These are phyloP conservation scores for Cladopsammia gracilis DNA, from an alignment of 64 coral and sea anemone species.

Conservation along the genomic window DNA sequence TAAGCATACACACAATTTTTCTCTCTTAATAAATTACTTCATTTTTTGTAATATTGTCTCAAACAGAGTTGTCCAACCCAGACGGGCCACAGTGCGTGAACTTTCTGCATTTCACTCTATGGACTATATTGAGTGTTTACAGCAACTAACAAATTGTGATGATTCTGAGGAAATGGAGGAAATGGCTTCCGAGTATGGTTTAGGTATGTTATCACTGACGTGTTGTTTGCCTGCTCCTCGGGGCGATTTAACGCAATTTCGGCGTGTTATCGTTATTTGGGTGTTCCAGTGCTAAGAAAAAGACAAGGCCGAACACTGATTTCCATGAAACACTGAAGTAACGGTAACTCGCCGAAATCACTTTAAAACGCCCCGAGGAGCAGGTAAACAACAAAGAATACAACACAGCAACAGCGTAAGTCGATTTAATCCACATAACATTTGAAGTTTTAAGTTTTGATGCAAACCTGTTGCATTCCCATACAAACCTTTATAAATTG, in stretches of 20 bases:
- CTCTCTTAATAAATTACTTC: not conserved
- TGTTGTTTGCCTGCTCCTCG: not conserved
- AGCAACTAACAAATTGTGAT: slow-evolving; percentile 53
- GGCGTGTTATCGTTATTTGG: not conserved
- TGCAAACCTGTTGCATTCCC: too few relatives aligned
- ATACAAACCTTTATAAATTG: too few relatives aligned
- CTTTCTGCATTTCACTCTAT: slow-evolving; percentile 87
- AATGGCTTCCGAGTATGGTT: slow-evolving; percentile 77
- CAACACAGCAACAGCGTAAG: too few relatives aligned
- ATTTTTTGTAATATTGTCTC: not conserved
- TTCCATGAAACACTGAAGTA: too few relatives aligned
- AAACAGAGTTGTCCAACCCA: slow-evolving; percentile 76
- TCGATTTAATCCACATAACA: too few relatives aligned
- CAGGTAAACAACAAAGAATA: too few relatives aligned
- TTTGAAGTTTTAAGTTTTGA: too few relatives aligned
- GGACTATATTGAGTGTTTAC: slow-evolving; percentile 82
- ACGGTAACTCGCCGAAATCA: too few relatives aligned
- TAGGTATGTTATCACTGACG: slow-evolving; percentile 54
- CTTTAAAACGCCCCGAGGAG: too few relatives aligned
- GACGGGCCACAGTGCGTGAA: slow-evolving; percentile 68
- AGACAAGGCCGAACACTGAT: too few relatives aligned
- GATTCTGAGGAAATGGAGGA: slow-evolving; percentile 65
- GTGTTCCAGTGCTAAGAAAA: too few relatives aligned
- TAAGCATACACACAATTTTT: not conserved
- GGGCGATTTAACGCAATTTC: not conserved